Evolutionary conservation across 1,140 invertebrate genomes (phyloP).

Genomic region (Aphidius ervi): DNA sequence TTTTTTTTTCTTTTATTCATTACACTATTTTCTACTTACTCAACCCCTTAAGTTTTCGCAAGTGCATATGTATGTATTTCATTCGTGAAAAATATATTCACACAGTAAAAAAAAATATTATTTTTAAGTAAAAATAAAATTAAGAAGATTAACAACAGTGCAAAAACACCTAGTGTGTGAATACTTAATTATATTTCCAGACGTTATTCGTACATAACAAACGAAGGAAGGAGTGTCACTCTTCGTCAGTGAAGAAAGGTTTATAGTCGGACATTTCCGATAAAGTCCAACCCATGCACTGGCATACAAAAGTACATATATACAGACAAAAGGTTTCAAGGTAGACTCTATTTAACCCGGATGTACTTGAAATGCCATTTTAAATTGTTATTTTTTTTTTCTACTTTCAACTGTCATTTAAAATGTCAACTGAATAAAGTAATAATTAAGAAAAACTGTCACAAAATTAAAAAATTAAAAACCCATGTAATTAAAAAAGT

Average conservation of each 20-base stretch:
- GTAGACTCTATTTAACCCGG: too few relatives aligned
- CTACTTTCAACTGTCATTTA: neutral
- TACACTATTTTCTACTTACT: neutral
- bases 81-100: conserved; percentile 6
- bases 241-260: neutral
- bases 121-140: too few relatives aligned
- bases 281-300: neutral
- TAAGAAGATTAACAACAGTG: too few relatives aligned
- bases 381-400: neutral
- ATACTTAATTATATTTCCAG: conserved; percentile 6
- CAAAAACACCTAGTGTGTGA: neutral
- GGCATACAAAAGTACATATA: too few relatives aligned
- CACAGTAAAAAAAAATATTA: neutral
- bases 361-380: neutral
- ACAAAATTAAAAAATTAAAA: too few relatives aligned
- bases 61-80: conserved; percentile 2
- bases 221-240: neutral
- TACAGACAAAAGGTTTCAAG: too few relatives aligned
- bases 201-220: neutral
- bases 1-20: neutral
- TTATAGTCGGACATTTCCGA: conserved; percentile 3
- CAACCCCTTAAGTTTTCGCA: neutral
- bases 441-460: neutral
- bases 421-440: conserved; percentile 1
- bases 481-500: too few relatives aligned